Evolutionary conservation across 1,140 invertebrate species (phyloP), one percentile per base, ranked within the genome.

Genomic region (Drosophila eugracilis): DNA sequence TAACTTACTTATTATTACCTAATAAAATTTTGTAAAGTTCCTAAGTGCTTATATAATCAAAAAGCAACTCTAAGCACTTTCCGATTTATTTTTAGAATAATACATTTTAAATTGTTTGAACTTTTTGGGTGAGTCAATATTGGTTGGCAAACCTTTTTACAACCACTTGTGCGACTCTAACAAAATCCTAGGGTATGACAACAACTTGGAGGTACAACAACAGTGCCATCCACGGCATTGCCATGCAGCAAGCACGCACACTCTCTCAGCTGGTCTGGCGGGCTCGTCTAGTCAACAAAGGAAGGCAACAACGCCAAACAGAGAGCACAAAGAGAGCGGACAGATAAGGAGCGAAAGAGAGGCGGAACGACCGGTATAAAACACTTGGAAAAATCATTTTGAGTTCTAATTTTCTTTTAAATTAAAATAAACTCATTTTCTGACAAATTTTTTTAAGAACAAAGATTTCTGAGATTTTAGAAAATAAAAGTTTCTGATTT

Each of bases 251-350:
- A 19, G 15, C 42, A 75, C 62, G 22, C 49, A 77, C 45, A 59
- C 42, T 9, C 28, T 12, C 41, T 47, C 55, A 36, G 69, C 24
- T 74, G 57, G 62, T 57, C 41, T 70, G 58, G 75, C 80, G 79
- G 79, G 65, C 80, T 85, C 65, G 79, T 84, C 80, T 84, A 83
- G 79, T 48, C 79, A 65, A 55, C 58, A 44, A 62, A 59, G 44
- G n/a, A n/a, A n/a, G n/a, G n/a, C n/a, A n/a, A n/a, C n/a, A n/a
- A n/a, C n/a, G n/a, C n/a, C n/a, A n/a, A 21, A 42, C 14, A 47
- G 36, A 41, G 44, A 32, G 30, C 30, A 32, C 48, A 52, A 37
- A n/a, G n/a, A n/a, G n/a, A n/a, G n/a, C n/a, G n/a, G n/a, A n/a
- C n/a, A 53, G 15, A 63, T 36, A 67, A 14, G 37, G 53, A 52